A percentile compares a stretch with the other conserved stretches of the same genome.
These are phyloP conservation scores for Leucoraja ocellata DNA, from an alignment of 2,797 vertebrate species.

Conservation along the genomic window DNA sequence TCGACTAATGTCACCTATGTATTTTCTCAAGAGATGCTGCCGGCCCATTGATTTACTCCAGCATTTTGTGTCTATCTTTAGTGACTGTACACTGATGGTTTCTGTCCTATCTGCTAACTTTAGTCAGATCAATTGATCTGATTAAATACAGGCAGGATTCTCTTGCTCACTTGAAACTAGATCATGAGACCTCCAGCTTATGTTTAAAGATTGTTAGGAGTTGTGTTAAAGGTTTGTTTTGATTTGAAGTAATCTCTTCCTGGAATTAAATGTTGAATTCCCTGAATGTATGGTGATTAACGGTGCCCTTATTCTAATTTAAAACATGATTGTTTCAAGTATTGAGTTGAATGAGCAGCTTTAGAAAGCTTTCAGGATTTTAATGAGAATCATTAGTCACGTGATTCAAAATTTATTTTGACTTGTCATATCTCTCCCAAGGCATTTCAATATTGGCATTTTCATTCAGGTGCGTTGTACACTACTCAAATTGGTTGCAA, in stretches of 20 bases:
- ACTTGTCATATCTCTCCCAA: not conserved
- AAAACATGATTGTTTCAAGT: not conserved
- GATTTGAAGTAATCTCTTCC: not conserved
- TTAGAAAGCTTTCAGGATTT: not conserved
- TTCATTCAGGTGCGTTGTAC: not conserved
- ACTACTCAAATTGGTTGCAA: not conserved
- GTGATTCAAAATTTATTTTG: conserved; percentile 1
- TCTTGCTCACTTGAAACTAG: not conserved
- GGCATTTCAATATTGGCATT: not conserved
- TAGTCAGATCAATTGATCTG: no score
- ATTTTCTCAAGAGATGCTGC: no score
- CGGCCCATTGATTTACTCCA: no score
- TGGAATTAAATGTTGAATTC: not conserved
- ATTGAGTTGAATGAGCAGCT: not conserved
- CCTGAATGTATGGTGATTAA: not conserved
- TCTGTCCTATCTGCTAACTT: no score
- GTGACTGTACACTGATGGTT: no score
- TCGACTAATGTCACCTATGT: no score
- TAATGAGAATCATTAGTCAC: not conserved
- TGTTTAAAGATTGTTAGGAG: not conserved
- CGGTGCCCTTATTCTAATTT: not conserved
- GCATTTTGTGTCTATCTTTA: no score
- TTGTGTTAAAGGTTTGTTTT: not conserved
- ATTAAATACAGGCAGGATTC: not conserved
- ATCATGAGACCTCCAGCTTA: not conserved